Base-by-base conservation (phyloP, 1,140 invertebrate genomes). In the Eulimnadia texana region DNA sequence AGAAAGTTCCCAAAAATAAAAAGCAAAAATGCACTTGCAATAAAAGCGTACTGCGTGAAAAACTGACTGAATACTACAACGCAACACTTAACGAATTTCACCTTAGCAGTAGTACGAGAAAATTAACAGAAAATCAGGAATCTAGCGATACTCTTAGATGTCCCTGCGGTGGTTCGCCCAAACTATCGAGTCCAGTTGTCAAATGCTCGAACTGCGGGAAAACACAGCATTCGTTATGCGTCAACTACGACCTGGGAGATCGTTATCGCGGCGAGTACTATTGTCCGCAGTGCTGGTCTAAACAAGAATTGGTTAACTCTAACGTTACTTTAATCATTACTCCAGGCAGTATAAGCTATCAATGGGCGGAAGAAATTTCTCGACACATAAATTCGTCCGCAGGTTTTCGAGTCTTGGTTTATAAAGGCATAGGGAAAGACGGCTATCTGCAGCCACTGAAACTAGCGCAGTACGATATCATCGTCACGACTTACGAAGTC, bases 341-440 rank as follows among this genome's bases (percentile, higher is more conserved):
- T 0, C 87, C 87, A 22, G 66, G 67, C 10, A 75, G 80, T 33
- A 84, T 90, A 23, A 75, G 76, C 60, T 72, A 78, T 63, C 86
- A 90, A 70, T 90, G 87, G 87, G 72, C 78, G 6, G 75, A 81
- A n/a, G 87, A 90, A 70, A 84, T 88, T 56, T 66, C 73, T 47
- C 81, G 79, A 65, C 86, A 88, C 69, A 72, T 86, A 11, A 68
- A 70, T 0, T 72, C 76, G 24, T 69, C 75, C 28, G 64, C 69
- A 27, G 42, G 71, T 80, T 56, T 84, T 84, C 66, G 68, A 73
- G 64, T 70, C 54, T 70, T 77, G 63, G 72, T 77, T 50, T 75
- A 75, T 62, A 63, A 68, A 27, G 72, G 71, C 19, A 67, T 71
- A 50, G 22, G 33, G 23, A 27, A 49, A 22, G 56, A 63, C 49